Conservation (phyloP, 2,888 invertebrate species). For the Oxyteleia sp. region DNA sequence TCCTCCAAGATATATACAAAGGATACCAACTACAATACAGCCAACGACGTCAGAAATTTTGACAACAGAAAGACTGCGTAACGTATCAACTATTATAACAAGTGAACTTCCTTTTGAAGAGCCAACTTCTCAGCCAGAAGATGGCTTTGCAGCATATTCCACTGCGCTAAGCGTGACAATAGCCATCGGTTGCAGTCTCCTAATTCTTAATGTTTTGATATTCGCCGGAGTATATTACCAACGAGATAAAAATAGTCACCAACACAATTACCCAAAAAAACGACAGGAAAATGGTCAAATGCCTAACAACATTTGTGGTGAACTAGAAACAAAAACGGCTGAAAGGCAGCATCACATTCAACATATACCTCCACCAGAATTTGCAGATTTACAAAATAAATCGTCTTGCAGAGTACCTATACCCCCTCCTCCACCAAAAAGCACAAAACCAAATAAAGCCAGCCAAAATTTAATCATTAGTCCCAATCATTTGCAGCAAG, state of each 20-base stretch:
- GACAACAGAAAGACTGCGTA: constrained; percentile 79
- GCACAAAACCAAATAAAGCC: constrained; percentile 88
- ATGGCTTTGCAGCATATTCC: constrained; percentile 96
- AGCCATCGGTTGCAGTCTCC: constrained; percentile 96
- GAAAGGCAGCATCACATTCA: constrained; percentile 93
- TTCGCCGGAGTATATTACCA: constrained; percentile 98
- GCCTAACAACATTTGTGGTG: constrained; percentile 96
- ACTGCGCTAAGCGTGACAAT: constrained; percentile 97
- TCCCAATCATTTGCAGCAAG: constrained; percentile 91
- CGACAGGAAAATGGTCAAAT: constrained; percentile 95
- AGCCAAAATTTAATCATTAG: constrained; percentile 88
- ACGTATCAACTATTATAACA: constrained; percentile 78
- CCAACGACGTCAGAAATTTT: constrained; percentile 83
- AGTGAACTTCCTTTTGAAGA: constrained; percentile 85
- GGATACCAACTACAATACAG: constrained; percentile 83
- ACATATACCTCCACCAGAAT: constrained; percentile 94
- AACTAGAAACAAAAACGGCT: constrained; percentile 92
- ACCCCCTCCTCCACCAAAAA: constrained; percentile 93
- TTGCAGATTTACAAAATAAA: constrained; percentile 93
- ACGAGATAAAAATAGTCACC: constrained; percentile 92
- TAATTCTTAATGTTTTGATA: constrained; percentile 96
- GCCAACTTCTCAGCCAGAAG: constrained; percentile 89
- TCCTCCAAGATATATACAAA: constrained; percentile 85
- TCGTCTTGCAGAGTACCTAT: constrained; percentile 89
- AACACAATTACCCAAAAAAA: constrained; percentile 88